A percentile compares a stretch with the other conserved stretches of the same genome.
Evolutionary conservation across 2,113 vertebrate species (phyloP).

Genomic region (Progne subis): DNA sequence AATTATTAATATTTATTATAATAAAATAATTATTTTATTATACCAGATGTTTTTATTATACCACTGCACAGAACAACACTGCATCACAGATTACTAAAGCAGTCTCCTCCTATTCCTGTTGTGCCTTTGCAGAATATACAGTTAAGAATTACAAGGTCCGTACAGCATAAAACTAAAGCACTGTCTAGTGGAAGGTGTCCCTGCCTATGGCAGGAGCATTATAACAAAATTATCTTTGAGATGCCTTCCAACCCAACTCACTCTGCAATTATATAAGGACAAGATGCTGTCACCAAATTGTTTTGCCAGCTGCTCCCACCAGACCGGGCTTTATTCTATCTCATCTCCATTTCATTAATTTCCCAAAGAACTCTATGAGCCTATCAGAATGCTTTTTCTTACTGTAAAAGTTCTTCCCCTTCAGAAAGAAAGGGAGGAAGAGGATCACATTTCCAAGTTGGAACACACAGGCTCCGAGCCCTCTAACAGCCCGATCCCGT

Average conservation of each 20-base stretch:
- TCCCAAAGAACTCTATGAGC: not conserved
- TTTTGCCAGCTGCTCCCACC: not conserved
- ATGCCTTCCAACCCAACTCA: not conserved
- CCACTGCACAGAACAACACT: not conserved
- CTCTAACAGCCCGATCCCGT: not conserved
- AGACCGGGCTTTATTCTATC: not conserved
- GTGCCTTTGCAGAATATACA: not conserved
- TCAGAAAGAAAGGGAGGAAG: not conserved
- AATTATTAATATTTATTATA: too few species aligned
- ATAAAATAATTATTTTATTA: too few species aligned
- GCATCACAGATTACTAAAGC: not conserved
- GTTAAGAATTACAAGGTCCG: not conserved
- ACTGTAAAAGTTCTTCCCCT: not conserved
- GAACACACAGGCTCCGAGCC: not conserved
- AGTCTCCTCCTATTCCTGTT: not conserved
- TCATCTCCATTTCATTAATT: not conserved
- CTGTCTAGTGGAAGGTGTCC: not conserved
- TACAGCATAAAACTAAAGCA: not conserved
- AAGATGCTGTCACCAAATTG: not conserved
- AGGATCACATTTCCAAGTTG: not conserved
- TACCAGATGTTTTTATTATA: too few species aligned
- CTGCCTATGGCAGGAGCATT: not conserved
- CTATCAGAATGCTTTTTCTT: not conserved
- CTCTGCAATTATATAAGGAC: not conserved
- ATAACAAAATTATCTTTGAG: not conserved